Base-by-base conservation (phyloP, 2,797 vertebrate genomes). In the Oreochromis grahami region DNA sequence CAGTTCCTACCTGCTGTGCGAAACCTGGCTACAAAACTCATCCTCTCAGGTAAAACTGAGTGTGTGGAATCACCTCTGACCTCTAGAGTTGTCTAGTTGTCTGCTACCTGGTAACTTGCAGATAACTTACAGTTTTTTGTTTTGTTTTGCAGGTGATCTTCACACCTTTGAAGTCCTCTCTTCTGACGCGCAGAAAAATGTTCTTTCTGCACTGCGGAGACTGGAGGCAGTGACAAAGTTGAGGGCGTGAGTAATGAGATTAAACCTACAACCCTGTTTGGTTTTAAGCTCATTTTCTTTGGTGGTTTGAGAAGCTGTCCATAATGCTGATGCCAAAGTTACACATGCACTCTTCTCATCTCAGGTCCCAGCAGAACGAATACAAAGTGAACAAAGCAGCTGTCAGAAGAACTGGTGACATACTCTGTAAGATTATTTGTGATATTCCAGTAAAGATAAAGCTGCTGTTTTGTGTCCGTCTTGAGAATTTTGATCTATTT, bases 141-240 rank as follows among this genome's bases (percentile, higher is more conserved):
- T 45, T 45, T 38, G 11, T 5, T 55, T 45, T n/a, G 10, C 86
- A 98, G 98, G 97, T 52, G 90, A 94, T 68, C 96, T 96, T 0
- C 91, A 94, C 74, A 97, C 98, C 87, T 97, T 97, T 0, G 98
- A 99, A 77, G 96, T 96, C 0, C 95, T 99, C 21, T 99, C 98
- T 9, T 97, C 97, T 0, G 98, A 99, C 80, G 91, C 96, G 11
- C 98, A 98, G 86, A 99, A 97, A 88, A 99, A 99, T 50, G 95
- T 95, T 83, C 87, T 99, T 85, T 90, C 95, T 9, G 94, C 97
- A 32, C 96, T 98, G 79, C 91, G 95, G 53, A 94, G 97, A 60
- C 94, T 98, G 26, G 94, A 95, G 2, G 95, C 93, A 8, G 86
- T 96, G 45, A 96, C 96, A 29, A 98, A 95, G 94, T 92, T 85